Evolutionary conservation across 37 sponge, comb jelly and placozoan genomes (phyloP), one percentile per base, ranked within the genome.

Genomic region (Geodia barretti): DNA sequence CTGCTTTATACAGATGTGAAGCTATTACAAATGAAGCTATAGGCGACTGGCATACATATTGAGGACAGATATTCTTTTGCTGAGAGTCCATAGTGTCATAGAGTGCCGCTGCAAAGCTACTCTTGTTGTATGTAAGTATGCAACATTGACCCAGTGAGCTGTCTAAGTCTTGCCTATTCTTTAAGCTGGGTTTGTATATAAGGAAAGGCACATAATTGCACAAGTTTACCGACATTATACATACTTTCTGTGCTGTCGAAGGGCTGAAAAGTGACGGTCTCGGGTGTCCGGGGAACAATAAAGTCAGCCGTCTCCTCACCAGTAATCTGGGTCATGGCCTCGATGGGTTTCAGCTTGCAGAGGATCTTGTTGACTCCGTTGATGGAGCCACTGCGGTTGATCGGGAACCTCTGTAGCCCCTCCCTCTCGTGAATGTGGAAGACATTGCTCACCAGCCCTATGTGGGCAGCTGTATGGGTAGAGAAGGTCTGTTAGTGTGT

Each of bases 341-440:
- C 75, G 4, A 9, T 47, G 0, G 26, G 39, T 25, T 69, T 81
- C 64, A 61, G 2, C 39, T 31, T 73, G 64, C 73, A 81, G 23
- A 7, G 19, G 20, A 81, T 42, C 1, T 61, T 60, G 1, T 24
- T 72, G 24, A 3, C 24, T 0, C 62, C 73, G 1, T 21, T 4
- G 11, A 40, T 54, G 64, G 47, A 72, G 17, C 82, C 82, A 62
- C 63, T 72, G 3, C 82, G 40, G 38, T 9, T 62, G n/a, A 81
- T 35, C 0, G 60, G 25, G 26, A 81, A 58, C 8, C 19, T 0
- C 4, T 24, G 7, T 3, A 70, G 1, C 39, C 64, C 32, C 20
- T 0, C 1, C 0, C 41, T 41, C 83, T 83, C 83, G 1, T 9
- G 28, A 7, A 83, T 0, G 5, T 3, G n/a, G 30, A 32, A 24